Percentiles rank a stretch among this genome's conserved stretches.
These are phyloP conservation scores for Stenurella melanura DNA, from an alignment of 2,888 invertebrate genomes.

Conservation along the genomic window DNA sequence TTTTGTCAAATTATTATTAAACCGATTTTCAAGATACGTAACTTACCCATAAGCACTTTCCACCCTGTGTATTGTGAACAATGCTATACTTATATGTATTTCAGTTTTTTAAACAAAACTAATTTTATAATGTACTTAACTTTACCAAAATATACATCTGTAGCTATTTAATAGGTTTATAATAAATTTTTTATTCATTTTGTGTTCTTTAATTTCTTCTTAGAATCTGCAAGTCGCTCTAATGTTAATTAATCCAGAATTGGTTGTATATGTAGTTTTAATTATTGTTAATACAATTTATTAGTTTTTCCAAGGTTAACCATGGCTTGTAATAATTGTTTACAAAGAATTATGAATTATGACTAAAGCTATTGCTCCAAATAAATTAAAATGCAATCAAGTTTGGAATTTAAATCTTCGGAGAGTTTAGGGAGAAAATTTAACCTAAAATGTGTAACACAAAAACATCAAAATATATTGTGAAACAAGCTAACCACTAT, in stretches of 20 bases:
- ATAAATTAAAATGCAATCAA: background rate
- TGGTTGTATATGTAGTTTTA: slow-evolving; percentile 9
- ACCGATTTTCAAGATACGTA: too few species aligned
- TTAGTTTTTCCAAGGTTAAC: slow-evolving; percentile 14
- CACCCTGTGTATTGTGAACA: background rate
- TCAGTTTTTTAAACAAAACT: slow-evolving; percentile 5
- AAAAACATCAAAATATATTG: too few species aligned
- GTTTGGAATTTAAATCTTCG: too few species aligned
- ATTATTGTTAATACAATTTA: slow-evolving; percentile 19
- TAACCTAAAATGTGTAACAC: too few species aligned
- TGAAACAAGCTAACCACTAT: too few species aligned
- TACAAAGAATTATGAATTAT: slow-evolving; percentile 1
- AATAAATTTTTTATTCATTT: slow-evolving; percentile 14
- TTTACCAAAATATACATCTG: slow-evolving; percentile 20
- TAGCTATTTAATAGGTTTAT: slow-evolving; percentile 15
- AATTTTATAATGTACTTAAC: slow-evolving; percentile 31
- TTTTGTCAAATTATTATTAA: too few species aligned
- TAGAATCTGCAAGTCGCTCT: slow-evolving; percentile 5
- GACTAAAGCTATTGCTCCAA: background rate
- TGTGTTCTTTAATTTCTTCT: slow-evolving; percentile 12
- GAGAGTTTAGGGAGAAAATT: too few species aligned
- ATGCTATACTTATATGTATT: background rate
- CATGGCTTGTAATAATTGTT: background rate
- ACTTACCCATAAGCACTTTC: background rate
- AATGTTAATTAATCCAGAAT: slow-evolving; percentile 18